Conservation (phyloP, 2,113 vertebrate species). For the Poeciliopsis occidentalis region DNA sequence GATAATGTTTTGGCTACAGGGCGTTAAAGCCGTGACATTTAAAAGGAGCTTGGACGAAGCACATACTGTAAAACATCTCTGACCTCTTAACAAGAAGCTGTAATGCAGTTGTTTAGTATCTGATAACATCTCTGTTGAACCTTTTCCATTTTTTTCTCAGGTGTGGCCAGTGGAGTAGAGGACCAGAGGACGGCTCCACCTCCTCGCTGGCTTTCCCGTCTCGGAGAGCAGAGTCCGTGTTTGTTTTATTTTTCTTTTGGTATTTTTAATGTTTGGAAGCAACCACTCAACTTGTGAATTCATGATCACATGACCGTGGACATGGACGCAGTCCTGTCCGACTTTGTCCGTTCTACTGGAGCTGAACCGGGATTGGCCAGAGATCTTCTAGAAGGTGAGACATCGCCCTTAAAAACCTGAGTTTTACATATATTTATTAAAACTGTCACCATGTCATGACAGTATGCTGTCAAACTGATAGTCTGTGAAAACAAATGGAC, state of each 20-base stretch:
- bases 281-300: slow-evolving; percentile 69
- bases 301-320: slow-evolving; percentile 92
- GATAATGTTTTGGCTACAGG: no score
- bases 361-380: slow-evolving; percentile 95
- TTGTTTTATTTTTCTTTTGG: background rate
- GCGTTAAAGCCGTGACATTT: no score
- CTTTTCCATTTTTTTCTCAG: slow-evolving; percentile 35
- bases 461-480: no score
- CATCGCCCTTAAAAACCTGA: background rate
- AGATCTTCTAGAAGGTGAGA: slow-evolving; percentile 92
- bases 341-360: slow-evolving; percentile 98
- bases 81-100: background rate
- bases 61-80: no score
- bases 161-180: slow-evolving; percentile 49
- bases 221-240: slow-evolving; percentile 12
- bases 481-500: no score
- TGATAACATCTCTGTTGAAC: slow-evolving; percentile 9
- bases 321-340: slow-evolving; percentile 97
- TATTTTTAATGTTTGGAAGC: slow-evolving; percentile 56
- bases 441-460: no score
- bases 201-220: background rate
- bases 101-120: background rate
- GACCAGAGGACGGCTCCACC: slow-evolving; percentile 22
- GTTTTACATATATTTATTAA: no score
- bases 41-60: background rate